Evolutionary conservation across 1,140 invertebrate genomes (phyloP), one percentile per base, ranked within the genome.

Genomic region (Drosophila tropicalis): DNA sequence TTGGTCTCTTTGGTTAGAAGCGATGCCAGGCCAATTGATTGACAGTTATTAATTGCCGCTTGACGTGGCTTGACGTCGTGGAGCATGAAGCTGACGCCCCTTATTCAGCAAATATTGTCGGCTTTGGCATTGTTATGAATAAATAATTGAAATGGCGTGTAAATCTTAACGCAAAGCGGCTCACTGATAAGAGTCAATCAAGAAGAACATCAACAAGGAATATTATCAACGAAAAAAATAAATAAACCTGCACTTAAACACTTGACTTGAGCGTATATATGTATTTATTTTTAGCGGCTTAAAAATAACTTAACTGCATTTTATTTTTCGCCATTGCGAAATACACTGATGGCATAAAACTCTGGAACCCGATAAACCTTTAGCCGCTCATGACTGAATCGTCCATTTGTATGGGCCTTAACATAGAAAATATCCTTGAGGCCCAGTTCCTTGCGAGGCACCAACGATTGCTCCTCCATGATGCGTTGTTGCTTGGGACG

Each of bases 401-500:
- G 81, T 1, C 90, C 90, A 47, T 91, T 91, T 54, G 83, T 68
- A 0, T 76, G 66, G 6, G 90, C 83, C 47, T 91, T 91, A 0
- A 91, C 90, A 67, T 85, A 91, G 72, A 91, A 91, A 5, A 91
- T 90, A 41, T 91, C 90, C 61, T 90, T 91, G 19, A 91, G 55
- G 32, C 64, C 58, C 17, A 63, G 65, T 13, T 76, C 80, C 71
- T 76, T 90, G 15, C 57, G 72, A 1, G 57, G 55, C 5, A 55
- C 41, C n/a, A 44, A 12, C n/a, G 72, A 40, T 12, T 74, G 62
- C 22, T 77, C 63, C 1, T 79, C 76, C n/a, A 71, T 25, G 5
- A 84, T 47, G 4, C 70, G 67, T n/a, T 83, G 84, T 29, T 85
- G 79, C 47, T 89, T 85, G 55, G 90, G 90, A 0, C 75, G 76